Evolutionary conservation across 2,888 invertebrate species (phyloP).

Genomic region (Melitaea athalia): DNA sequence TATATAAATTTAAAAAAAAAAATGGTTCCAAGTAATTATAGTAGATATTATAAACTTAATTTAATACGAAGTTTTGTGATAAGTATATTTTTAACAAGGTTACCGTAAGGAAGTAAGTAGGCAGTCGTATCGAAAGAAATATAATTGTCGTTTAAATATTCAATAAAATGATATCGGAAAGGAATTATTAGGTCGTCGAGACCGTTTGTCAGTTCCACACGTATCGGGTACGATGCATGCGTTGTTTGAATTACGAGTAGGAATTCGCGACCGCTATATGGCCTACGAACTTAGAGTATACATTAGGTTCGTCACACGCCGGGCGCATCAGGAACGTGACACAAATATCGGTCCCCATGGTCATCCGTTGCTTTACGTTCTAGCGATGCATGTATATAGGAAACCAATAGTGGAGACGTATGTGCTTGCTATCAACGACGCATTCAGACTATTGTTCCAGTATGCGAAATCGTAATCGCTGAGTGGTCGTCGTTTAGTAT

Average conservation of each 20-base stretch:
- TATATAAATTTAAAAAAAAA: no score
- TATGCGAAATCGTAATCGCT: conserved; percentile 66
- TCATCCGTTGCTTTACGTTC: conserved; percentile 49
- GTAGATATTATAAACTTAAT: neutral
- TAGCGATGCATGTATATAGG: conserved; percentile 57
- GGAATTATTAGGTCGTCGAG: conserved; percentile 73
- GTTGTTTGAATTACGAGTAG: conserved; percentile 78
- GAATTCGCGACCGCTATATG: conserved; percentile 81
- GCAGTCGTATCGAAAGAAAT: conserved; percentile 25
- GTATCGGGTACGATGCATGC: conserved; percentile 62
- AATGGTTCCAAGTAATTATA: neutral
- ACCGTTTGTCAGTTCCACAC: conserved; percentile 73
- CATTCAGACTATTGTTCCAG: conserved; percentile 70
- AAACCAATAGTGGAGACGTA: conserved; percentile 66
- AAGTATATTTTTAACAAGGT: neutral
- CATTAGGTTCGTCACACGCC: conserved; percentile 43
- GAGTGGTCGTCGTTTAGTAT: conserved; percentile 64
- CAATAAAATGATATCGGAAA: conserved; percentile 56
- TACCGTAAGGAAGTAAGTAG: conserved; percentile 27
- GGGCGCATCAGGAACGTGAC: conserved; percentile 67
- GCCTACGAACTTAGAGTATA: no score
- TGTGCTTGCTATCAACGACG: conserved; percentile 64
- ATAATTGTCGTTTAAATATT: conserved; percentile 46
- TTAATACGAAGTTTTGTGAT: conserved; percentile 4
- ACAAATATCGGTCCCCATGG: conserved; percentile 73